Evolutionary conservation across 1,140 invertebrate species (phyloP), one percentile per base, ranked within the genome.

Genomic region (Pissodes strobi): DNA sequence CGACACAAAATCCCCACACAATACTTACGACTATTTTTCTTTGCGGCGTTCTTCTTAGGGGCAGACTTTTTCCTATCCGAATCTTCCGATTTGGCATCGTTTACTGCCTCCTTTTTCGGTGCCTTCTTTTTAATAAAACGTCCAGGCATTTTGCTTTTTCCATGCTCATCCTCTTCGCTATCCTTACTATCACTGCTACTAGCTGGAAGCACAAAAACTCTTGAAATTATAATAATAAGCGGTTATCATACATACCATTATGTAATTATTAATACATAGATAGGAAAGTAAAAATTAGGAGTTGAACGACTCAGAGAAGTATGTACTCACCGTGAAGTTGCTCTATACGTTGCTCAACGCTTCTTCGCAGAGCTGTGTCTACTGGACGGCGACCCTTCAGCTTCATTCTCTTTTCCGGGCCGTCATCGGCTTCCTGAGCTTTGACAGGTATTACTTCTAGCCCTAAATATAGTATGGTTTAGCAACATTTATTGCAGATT

Each of bases 271-370:
- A 68, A 82, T 86, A 17, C 81, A 83, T 62, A 82, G n/a, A n/a
- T n/a, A n/a, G n/a, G n/a, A n/a, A n/a, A n/a, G n/a, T n/a, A n/a
- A n/a, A n/a, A n/a, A n/a, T n/a, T n/a, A n/a, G n/a, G n/a, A n/a
- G n/a, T n/a, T n/a, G n/a, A n/a, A n/a, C n/a, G n/a, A n/a, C n/a
- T n/a, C n/a, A n/a, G n/a, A n/a, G n/a, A n/a, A n/a, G n/a, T n/a
- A n/a, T n/a, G n/a, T n/a, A n/a, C n/a, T n/a, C 80, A 61, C 80
- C 79, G 58, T 81, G 64, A 18, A 56, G 46, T 27, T 58, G 39
- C 75, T 84, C 77, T 72, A 83, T 82, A 66, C 87, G 49, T 63
- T 83, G 81, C 66, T 87, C 86, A 0, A 87, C 76, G 37, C 82
- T 84, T 51, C 82, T 83, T 13, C 85, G 73, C 3, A 85, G 59